Evolutionary conservation across 2,888 invertebrate genomes (phyloP).

Genomic region (Nudaria mundana): DNA sequence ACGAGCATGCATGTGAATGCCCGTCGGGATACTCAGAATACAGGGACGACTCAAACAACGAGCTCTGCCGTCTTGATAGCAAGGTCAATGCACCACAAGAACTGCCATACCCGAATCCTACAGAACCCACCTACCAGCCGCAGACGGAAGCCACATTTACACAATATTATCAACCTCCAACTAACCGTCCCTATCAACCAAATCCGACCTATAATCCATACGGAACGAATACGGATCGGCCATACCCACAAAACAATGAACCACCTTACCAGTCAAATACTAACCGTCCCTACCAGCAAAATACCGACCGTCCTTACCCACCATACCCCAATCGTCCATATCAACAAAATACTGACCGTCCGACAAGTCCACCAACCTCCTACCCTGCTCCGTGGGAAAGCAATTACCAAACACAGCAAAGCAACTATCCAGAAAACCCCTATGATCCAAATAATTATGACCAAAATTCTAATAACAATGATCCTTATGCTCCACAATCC

Average conservation of each 20-base stretch:
- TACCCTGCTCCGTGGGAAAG: conserved; percentile 11
- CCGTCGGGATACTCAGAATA: conserved; percentile 58
- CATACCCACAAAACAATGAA: conserved; percentile 4
- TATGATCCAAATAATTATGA: conserved; percentile 6
- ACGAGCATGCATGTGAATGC: conserved; percentile 50
- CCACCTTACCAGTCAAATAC: conserved; percentile 7
- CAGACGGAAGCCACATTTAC: conserved; percentile 13
- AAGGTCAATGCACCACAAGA: conserved; percentile 16
- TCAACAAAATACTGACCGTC: conserved; percentile 1
- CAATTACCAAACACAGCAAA: conserved; percentile 4
- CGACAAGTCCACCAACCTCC: background rate
- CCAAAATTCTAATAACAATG: conserved; percentile 1
- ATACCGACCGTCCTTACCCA: background rate
- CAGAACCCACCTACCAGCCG: conserved; percentile 10
- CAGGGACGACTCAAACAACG: conserved; percentile 53
- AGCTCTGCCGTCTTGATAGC: conserved; percentile 51
- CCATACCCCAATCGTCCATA: background rate
- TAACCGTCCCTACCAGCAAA: conserved; percentile 2
- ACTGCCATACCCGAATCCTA: conserved; percentile 12
- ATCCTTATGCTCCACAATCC: conserved; percentile 1
- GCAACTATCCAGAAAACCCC: conserved; percentile 2
- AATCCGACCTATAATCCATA: background rate
- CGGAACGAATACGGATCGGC: background rate
- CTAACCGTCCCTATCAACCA: conserved; percentile 8
- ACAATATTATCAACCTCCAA: conserved; percentile 7